These are phyloP conservation scores for Pterostichus madidus DNA, from an alignment of 2,888 invertebrate species.

Conservation along the genomic window DNA sequence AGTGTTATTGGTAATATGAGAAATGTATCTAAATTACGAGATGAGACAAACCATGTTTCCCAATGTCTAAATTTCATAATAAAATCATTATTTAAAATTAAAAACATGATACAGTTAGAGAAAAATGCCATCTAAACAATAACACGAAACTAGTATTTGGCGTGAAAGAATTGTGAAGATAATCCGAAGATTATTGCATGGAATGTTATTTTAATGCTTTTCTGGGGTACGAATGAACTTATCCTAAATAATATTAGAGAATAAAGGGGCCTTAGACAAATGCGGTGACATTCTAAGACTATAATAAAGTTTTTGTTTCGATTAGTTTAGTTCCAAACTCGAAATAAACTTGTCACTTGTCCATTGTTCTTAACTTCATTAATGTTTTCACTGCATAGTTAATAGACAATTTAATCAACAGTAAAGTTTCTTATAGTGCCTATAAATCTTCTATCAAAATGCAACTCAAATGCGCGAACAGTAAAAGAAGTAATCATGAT, in stretches of 20 bases:
- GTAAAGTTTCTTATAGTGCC: conserved; percentile 14
- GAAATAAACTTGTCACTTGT: neutral
- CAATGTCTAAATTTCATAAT: too few relatives aligned
- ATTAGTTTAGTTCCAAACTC: conserved; percentile 8
- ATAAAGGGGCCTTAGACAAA: neutral
- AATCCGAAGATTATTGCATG: too few relatives aligned
- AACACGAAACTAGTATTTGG: too few relatives aligned
- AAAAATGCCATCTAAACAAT: too few relatives aligned
- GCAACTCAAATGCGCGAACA: neutral
- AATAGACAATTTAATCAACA: conserved; percentile 27
- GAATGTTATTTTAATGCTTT: too few relatives aligned
- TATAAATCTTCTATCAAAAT: conserved; percentile 37
- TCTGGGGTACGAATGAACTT: neutral
- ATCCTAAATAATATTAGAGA: conserved; percentile 3
- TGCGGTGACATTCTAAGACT: neutral
- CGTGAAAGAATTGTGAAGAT: too few relatives aligned
- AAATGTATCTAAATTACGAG: too few relatives aligned
- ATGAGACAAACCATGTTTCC: too few relatives aligned
- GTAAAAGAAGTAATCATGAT: neutral
- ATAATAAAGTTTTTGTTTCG: conserved; percentile 18
- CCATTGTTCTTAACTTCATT: neutral
- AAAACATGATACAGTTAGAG: too few relatives aligned
- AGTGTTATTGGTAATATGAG: too few relatives aligned
- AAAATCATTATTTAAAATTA: too few relatives aligned
- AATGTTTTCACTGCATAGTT: conserved; percentile 7